Percentiles rank a stretch among this genome's conserved stretches.
Evolutionary conservation across 2,113 vertebrate genomes (phyloP).

Genomic region (Equus przewalskii): DNA sequence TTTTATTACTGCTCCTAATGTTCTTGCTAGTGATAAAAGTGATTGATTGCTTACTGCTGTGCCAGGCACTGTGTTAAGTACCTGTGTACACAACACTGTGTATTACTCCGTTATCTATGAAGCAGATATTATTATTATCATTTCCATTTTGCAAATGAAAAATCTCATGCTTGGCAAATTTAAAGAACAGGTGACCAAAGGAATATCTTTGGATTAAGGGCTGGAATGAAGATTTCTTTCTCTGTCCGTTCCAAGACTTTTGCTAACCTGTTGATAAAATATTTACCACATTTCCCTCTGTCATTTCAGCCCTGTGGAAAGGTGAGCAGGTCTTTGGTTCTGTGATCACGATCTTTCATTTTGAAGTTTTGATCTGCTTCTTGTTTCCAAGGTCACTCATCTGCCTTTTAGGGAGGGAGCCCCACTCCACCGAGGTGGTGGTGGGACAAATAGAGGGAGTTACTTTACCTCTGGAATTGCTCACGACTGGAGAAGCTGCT

Average conservation of each 20-base stretch:
- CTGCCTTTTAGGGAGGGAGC: not conserved
- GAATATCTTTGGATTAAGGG: not conserved
- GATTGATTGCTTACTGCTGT: not conserved
- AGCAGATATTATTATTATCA: not conserved
- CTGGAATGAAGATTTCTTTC: slow-evolving; percentile 32
- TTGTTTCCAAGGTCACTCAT: not conserved
- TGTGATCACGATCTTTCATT: not conserved
- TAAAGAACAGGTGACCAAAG: not conserved
- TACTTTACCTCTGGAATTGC: not conserved
- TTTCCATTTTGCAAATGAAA: slow-evolving; percentile 36
- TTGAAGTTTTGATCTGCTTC: not conserved
- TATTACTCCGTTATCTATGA: not conserved
- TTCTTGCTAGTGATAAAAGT: slow-evolving; percentile 19
- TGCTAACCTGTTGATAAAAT: slow-evolving; percentile 16
- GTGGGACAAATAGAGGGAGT: not conserved
- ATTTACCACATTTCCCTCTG: not conserved
- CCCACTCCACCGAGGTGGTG: not conserved
- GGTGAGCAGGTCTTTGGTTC: not conserved
- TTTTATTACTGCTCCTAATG: slow-evolving; percentile 37
- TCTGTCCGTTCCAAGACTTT: not conserved
- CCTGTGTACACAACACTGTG: not conserved
- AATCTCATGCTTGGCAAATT: not conserved
- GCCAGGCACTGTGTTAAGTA: not conserved
- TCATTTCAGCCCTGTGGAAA: not conserved
- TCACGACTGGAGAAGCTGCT: not conserved